Conservation (phyloP, 2,113 vertebrate species). For the Rhodinocichla rosea region DNA sequence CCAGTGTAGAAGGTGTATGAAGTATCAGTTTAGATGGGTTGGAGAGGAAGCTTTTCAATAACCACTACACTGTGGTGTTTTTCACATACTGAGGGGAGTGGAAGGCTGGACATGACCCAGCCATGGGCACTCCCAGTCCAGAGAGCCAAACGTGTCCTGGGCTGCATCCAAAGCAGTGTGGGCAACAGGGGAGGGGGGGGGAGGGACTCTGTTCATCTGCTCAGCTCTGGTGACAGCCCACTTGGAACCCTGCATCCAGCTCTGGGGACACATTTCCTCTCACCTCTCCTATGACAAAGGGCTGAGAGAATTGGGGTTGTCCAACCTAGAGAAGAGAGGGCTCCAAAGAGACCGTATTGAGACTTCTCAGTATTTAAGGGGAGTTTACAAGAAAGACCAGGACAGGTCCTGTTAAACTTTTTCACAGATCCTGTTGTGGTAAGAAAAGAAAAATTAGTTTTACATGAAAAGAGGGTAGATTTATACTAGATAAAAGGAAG, state of each 20-base stretch:
- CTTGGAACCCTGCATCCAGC: background rate
- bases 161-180: background rate
- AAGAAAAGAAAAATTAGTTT: background rate
- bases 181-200: background rate
- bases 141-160: accelerated
- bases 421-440: accelerated
- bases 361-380: background rate
- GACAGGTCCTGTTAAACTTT: background rate
- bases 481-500: background rate
- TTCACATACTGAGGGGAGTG: background rate
- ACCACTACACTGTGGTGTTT: background rate
- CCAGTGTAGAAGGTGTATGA: accelerated
- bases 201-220: background rate
- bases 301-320: accelerated
- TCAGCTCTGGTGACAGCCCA: background rate
- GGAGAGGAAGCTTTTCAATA: background rate
- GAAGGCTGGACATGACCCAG: background rate
- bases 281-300: background rate
- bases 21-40: background rate
- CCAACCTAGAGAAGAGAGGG: background rate
- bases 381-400: background rate
- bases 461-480: background rate
- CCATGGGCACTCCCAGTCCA: accelerated
- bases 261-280: background rate
- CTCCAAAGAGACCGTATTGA: accelerated